A percentile compares a stretch with the other conserved stretches of the same genome.
Evolutionary conservation across 2,888 invertebrate species (phyloP).

Genomic region (Eremobia ochroleuca): DNA sequence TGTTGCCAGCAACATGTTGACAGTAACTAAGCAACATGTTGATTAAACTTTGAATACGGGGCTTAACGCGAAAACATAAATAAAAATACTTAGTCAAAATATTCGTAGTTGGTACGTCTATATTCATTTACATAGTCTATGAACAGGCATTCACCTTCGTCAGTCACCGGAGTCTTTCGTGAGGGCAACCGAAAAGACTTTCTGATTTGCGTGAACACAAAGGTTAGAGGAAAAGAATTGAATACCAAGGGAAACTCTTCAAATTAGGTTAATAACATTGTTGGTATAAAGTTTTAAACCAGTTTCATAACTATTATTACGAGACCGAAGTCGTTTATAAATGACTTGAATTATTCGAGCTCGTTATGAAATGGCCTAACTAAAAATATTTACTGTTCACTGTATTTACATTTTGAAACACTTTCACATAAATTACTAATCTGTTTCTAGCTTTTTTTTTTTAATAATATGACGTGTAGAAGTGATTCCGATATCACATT

Average conservation of each 20-base stretch:
- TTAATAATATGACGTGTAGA: neutral
- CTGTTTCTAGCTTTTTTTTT: neutral
- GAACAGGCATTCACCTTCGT: conserved; percentile 21
- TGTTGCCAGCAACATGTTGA: too few species aligned
- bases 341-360: conserved; percentile 35
- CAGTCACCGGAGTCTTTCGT: conserved; percentile 51
- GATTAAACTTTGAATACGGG: too few species aligned
- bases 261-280: conserved; percentile 67
- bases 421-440: too few species aligned
- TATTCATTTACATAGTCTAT: conserved; percentile 55
- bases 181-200: conserved; percentile 63
- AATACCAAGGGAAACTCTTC: conserved; percentile 59
- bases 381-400: conserved; percentile 7
- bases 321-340: conserved; percentile 46
- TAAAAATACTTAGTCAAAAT: neutral
- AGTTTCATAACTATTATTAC: conserved; percentile 49
- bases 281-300: conserved; percentile 62
- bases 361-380: conserved; percentile 15
- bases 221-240: conserved; percentile 51
- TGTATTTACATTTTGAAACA: neutral
- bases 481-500: neutral
- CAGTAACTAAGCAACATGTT: too few species aligned
- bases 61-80: neutral
- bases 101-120: neutral
- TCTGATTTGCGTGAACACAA: conserved; percentile 73